phyloP scores from a whole-genome alignment of 2,888 invertebrate genomes.

The Sipunculus nudus region DNA sequence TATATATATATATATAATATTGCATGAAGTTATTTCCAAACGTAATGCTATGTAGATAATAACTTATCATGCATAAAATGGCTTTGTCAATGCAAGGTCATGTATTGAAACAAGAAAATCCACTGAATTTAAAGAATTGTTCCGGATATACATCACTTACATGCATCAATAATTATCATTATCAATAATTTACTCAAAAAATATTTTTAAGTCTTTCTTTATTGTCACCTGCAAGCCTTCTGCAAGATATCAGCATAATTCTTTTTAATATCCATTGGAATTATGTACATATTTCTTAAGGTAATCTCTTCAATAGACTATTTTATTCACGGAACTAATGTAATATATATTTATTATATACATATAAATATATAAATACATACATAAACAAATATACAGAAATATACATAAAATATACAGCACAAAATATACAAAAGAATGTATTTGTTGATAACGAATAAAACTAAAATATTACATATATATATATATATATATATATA shows the following conservation, averaged over 20 bases:
- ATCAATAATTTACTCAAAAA: too few species aligned
- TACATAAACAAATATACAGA: background rate
- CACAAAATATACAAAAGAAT: background rate
- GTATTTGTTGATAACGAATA: background rate
- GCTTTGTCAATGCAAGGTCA: too few species aligned
- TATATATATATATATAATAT: background rate
- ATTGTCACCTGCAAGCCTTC: too few species aligned
- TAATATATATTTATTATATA: conserved; percentile 3
- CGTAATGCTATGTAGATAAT: background rate
- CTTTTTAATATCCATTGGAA: too few species aligned
- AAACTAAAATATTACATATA: background rate
- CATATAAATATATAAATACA: background rate
- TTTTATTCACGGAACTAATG: background rate
- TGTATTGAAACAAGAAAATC: too few species aligned
- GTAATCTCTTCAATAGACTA: background rate
- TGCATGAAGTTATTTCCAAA: background rate
- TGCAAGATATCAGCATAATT: too few species aligned
- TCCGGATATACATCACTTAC: too few species aligned
- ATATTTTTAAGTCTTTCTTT: too few species aligned
- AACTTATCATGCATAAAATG: too few species aligned
- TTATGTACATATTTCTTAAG: background rate
- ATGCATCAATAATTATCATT: too few species aligned
- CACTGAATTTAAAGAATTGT: too few species aligned
- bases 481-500: conserved; percentile 3
- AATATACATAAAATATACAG: background rate